Evolutionary conservation across 1,140 invertebrate species (phyloP), one percentile per base, ranked within the genome.

Genomic region (Chelonus insularis): DNA sequence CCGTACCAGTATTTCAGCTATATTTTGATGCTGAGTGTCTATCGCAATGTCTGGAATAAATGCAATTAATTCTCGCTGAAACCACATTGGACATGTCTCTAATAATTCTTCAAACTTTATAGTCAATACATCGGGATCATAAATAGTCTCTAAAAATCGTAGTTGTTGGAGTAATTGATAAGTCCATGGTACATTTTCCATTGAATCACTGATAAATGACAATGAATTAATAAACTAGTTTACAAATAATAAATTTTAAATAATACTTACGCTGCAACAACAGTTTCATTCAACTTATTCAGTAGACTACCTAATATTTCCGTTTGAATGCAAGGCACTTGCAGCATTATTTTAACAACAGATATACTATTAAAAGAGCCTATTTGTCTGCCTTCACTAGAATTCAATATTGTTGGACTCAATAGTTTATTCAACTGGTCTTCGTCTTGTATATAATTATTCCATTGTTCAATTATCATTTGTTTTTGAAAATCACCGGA

Each of bases 21-120:
- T 68, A 3, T 34, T 41, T 58, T 76, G 71, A 60, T 82, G 79
- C 14, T 80, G 75, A 20, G 64, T 62, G 52, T 81, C 79, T 8
- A 62, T 71, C 0, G 79, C 50, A 23, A 82, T 79, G 48, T 82
- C 79, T 5, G 79, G 76, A 18, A 82, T 47, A 25, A 71, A 72
- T 4, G 71, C 43, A 32, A 81, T 77, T 0, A 82, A 58, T 67
- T 80, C 76, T 12, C 62, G 61, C 55, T 78, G 73, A 60, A 81
- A 81, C 78, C 79, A 81, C 4, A 61, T 37, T 21, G 78, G 78
- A 61, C 71, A 72, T 12, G 74, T 65, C 63, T 75, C 75, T 21
- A 82, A 36, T 12, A 81, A 51, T n/a, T 78, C 72, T 54, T 77
- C 73, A 3, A 82, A 65, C 23, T 57, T 66, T 1, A 21, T 47